Conservation (phyloP, 2,113 vertebrate genomes). For the Porphyrio hochstetteri region DNA sequence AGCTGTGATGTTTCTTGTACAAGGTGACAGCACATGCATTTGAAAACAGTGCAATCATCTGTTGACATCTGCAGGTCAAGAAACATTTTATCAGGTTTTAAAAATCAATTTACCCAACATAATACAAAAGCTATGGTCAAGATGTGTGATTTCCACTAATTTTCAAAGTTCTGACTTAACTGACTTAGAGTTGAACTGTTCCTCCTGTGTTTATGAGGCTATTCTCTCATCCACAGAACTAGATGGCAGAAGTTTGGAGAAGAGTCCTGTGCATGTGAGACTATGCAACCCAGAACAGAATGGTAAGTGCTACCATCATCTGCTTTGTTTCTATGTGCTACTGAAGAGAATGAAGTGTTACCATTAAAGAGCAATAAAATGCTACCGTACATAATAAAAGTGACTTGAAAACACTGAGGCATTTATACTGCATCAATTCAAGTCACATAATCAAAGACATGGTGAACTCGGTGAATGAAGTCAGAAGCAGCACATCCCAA, state of each 20-base stretch:
- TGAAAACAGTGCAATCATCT: neutral
- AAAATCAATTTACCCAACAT: neutral
- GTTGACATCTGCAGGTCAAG: neutral
- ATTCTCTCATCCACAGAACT: neutral
- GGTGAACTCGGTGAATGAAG: neutral
- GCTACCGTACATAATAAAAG: conserved; percentile 35
- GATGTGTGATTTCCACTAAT: neutral
- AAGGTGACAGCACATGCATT: neutral
- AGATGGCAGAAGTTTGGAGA: neutral
- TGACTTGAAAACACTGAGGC: conserved; percentile 20
- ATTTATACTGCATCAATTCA: conserved; percentile 53
- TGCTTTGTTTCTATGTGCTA: neutral
- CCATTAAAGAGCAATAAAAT: conserved; percentile 15
- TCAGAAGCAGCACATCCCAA: neutral
- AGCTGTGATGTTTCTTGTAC: neutral
- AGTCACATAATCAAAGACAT: conserved; percentile 31
- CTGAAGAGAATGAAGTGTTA: neutral
- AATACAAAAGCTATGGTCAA: neutral
- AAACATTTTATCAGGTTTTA: neutral
- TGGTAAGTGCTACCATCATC: neutral
- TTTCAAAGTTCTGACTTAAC: neutral
- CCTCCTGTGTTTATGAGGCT: neutral
- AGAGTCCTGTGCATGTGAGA: neutral
- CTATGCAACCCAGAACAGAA: neutral
- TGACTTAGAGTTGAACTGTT: neutral